phyloP scores from a whole-genome alignment of 2,113 vertebrate species.

The Macquaria australasica region DNA sequence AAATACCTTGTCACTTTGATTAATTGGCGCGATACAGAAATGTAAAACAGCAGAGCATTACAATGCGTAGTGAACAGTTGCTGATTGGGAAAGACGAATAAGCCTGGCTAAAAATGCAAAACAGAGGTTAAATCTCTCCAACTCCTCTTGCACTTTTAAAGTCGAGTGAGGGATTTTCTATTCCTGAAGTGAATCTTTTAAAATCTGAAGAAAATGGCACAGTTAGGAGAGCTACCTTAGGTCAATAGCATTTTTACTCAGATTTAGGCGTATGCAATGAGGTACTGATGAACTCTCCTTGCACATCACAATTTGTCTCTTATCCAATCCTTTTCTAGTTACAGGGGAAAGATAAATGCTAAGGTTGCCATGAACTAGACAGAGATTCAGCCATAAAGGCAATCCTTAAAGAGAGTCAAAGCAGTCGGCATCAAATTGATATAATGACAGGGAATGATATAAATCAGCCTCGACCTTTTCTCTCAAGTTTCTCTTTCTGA shows the following conservation, averaged over 20 bases:
- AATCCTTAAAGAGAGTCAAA: background rate
- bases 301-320: background rate
- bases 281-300: background rate
- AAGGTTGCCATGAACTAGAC: background rate
- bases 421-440: background rate
- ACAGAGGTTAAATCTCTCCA: slow-evolving; percentile 23
- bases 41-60: slow-evolving; percentile 74
- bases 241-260: background rate
- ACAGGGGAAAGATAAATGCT: background rate
- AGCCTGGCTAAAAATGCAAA: slow-evolving; percentile 34
- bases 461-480: background rate
- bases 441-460: background rate
- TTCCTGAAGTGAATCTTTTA: background rate
- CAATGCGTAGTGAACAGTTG: slow-evolving; percentile 60
- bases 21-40: slow-evolving; percentile 79
- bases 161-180: slow-evolving; percentile 29
- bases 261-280: background rate
- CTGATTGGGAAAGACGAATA: slow-evolving; percentile 58
- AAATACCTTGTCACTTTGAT: slow-evolving; percentile 84
- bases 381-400: background rate
- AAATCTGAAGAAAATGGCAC: background rate
- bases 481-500: background rate
- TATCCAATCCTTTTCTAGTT: background rate
- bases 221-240: background rate
- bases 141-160: slow-evolving; percentile 21